Base-by-base conservation (phyloP, 1,140 invertebrate genomes). In the Liolophura sinensis region DNA sequence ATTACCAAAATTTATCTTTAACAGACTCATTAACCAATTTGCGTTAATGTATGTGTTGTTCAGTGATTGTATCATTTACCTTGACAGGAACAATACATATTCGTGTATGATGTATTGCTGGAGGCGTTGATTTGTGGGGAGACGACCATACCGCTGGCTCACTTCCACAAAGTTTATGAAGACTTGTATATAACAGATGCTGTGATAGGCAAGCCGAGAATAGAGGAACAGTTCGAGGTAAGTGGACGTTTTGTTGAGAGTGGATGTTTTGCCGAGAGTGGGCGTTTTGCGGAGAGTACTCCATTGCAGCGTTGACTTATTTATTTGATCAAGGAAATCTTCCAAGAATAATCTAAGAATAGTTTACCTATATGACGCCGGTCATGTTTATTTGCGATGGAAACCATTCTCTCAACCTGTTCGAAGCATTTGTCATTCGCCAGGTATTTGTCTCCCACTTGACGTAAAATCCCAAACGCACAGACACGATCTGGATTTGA, bases 101-200 rank as follows among this genome's bases (percentile, higher is more conserved):
- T 97, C 85, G 92, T 97, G 67, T 97, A 97, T 84, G 92, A 94
- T 51, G 93, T 95, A 49, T 82, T 97, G 18, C 91, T 96, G 83
- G 95, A 97, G 83, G 92, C 92, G 84, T 90, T 92, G 7, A 91
- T 94, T 71, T 97, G 95, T 86, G 94, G 95, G 5, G 93, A 95
- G 81, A 97, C 95, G 16, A 55, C 65, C n/a, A 63, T 67, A 7
- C 46, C 65, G 61, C 95, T 97, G 79, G 94, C 94, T 0, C 92
- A 94, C n/a, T 96, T 94, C 16, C 88, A 95, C 52, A 98, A 95
- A 6, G 91, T 96, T 80, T 94, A 92, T 27, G 94, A 93, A 4
- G 95, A 98, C 81, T 93, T 93, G 27, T 97, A 97, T 82, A 96
- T 98, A 82, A 95, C 98, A 48, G 96, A 98, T 85, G 96, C 97